These are phyloP conservation scores for Tamias sibiricus DNA, from an alignment of 2,113 vertebrate genomes.

Conservation along the genomic window DNA sequence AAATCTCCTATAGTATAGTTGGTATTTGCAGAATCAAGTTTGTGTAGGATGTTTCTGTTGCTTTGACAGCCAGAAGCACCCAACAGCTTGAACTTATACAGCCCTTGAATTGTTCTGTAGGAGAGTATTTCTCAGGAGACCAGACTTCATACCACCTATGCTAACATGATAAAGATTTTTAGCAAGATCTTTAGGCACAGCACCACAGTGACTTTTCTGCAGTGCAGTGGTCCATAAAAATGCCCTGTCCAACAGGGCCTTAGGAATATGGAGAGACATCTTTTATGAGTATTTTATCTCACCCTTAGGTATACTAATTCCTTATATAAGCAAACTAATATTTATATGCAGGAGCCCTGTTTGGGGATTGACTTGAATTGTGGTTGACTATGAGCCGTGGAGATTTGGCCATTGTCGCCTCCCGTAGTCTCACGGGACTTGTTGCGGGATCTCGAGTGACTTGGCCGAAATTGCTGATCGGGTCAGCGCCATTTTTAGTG, in stretches of 20 bases:
- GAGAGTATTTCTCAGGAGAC: neutral
- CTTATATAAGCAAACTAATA: neutral
- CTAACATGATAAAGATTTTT: neutral
- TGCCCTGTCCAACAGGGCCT: too few relatives aligned
- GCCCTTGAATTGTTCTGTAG: neutral
- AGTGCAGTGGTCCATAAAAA: too few relatives aligned
- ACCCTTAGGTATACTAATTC: neutral
- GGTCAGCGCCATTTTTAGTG: too few relatives aligned
- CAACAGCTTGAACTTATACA: neutral
- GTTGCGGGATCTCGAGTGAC: too few relatives aligned
- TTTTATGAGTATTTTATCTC: neutral
- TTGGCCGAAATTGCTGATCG: too few relatives aligned
- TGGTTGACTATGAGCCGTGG: too few relatives aligned
- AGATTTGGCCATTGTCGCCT: too few relatives aligned
- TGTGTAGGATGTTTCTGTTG: neutral
- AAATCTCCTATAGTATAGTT: fast-evolving
- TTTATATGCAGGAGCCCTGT: too few relatives aligned
- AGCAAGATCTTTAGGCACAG: neutral
- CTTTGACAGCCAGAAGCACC: neutral
- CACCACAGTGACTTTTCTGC: neutral
- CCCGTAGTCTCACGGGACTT: too few relatives aligned
- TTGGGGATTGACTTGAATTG: too few relatives aligned
- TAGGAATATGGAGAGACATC: neutral
- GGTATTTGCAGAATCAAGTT: neutral
- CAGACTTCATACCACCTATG: neutral